A percentile compares a stretch with the other conserved stretches of the same genome.
phyloP scores from a whole-genome alignment of 2,888 invertebrate species.

The Rhingia campestris region DNA sequence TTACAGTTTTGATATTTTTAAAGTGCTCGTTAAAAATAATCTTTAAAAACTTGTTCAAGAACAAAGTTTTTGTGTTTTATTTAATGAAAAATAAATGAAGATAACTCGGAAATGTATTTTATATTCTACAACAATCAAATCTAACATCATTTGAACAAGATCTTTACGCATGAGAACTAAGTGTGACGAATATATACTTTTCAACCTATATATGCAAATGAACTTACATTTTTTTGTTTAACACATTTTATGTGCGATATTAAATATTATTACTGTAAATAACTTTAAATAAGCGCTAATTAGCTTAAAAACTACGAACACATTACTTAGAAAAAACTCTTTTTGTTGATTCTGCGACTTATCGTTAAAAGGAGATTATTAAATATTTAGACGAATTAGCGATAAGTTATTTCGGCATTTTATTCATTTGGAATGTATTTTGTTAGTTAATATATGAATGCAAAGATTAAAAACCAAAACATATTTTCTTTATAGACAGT shows the following conservation, averaged over 20 bases:
- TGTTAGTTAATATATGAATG: constrained; percentile 9
- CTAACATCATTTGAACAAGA: no score
- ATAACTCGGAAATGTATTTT: neutral
- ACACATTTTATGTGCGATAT: constrained; percentile 19
- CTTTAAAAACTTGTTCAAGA: neutral
- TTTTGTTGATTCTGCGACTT: neutral
- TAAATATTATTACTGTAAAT: constrained; percentile 13
- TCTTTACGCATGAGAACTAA: no score
- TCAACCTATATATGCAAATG: neutral
- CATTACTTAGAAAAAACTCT: constrained; percentile 51
- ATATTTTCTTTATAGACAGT: no score
- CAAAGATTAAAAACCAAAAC: no score
- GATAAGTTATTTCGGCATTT: constrained; percentile 13
- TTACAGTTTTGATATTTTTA: no score
- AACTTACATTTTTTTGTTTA: constrained; percentile 10
- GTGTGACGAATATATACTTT: neutral
- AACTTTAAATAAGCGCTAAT: constrained; percentile 34
- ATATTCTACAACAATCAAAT: no score
- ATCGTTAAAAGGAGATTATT: neutral
- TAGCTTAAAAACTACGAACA: constrained; percentile 62
- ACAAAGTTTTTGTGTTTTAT: neutral
- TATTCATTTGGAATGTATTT: constrained; percentile 27
- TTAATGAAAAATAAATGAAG: neutral
- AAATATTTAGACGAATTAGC: constrained; percentile 16
- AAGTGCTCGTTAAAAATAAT: neutral